Evolutionary conservation across 2,797 vertebrate genomes (phyloP).

Genomic region (Takifugu ocellatus): DNA sequence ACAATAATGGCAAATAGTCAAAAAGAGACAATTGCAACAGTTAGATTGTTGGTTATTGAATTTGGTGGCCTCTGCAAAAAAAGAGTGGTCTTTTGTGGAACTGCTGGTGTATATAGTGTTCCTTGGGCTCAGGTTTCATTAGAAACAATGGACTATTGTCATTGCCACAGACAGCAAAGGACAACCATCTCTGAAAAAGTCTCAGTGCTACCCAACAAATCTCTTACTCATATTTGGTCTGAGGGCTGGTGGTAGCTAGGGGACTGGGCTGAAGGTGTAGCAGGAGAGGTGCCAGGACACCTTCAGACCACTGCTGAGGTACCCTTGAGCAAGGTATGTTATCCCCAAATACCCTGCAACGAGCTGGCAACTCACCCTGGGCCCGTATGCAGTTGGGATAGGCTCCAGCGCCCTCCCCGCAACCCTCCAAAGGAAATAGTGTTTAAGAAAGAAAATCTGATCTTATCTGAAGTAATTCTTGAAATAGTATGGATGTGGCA

Average conservation of each 20-base stretch:
- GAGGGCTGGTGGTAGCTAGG: too few species aligned
- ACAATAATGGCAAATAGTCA: conserved; percentile 37
- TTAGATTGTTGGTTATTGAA: conserved; percentile 61
- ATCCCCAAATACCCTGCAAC: too few species aligned
- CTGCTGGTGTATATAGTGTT: conserved; percentile 77
- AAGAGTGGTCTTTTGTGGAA: conserved; percentile 60
- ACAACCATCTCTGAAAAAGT: conserved; percentile 84
- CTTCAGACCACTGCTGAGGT: too few species aligned
- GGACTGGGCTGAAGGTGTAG: too few species aligned
- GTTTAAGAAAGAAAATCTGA: too few species aligned
- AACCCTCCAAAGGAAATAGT: too few species aligned
- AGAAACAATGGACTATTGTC: conserved; percentile 85
- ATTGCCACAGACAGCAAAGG: conserved; percentile 81
- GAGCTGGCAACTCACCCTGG: too few species aligned
- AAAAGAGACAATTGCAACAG: conserved; percentile 55
- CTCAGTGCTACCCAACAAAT: conserved; percentile 76
- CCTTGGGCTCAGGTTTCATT: conserved; percentile 84
- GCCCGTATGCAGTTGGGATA: too few species aligned
- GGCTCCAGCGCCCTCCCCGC: too few species aligned
- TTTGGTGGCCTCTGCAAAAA: conserved; percentile 64
- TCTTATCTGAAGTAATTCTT: conserved; percentile 14
- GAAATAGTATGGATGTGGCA: conserved; percentile 10
- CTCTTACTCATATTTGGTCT: conserved; percentile 22
- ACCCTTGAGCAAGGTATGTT: too few species aligned
- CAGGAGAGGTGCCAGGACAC: too few species aligned